Percentiles rank a stretch among this genome's conserved stretches.
Conservation (phyloP, 2,888 invertebrate genomes). For the Caenorhabditis virilis region DNA sequence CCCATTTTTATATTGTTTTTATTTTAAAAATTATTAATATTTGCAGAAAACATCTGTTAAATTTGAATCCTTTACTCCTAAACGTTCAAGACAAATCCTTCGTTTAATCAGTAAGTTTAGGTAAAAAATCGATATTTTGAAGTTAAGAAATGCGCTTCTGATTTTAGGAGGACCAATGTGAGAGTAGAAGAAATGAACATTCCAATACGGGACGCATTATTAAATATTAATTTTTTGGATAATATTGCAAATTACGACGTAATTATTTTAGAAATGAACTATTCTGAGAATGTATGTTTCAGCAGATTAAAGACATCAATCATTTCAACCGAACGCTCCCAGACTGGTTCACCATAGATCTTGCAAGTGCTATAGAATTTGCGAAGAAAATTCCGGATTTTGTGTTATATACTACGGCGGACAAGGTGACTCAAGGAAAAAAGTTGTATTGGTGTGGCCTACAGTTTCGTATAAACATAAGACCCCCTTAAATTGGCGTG, state of each 20-base stretch:
- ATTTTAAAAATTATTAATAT: no score
- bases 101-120: slow-evolving; percentile 25
- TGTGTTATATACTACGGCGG: slow-evolving; percentile 9
- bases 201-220: slow-evolving; percentile 4
- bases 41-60: slow-evolving; percentile 27
- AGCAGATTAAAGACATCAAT: slow-evolving; percentile 8
- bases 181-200: slow-evolving; percentile 10
- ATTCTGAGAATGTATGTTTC: not conserved
- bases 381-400: slow-evolving; percentile 18
- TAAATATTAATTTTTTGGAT: slow-evolving; percentile 5
- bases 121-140: no score
- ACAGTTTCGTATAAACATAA: no score
- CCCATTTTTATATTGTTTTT: no score
- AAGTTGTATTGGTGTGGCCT: no score
- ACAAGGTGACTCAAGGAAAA: no score
- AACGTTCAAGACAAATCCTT: slow-evolving; percentile 16
- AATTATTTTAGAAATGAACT: not conserved
- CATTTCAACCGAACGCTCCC: slow-evolving; percentile 19
- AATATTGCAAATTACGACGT: slow-evolving; percentile 10
- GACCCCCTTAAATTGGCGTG: no score
- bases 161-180: slow-evolving; percentile 16
- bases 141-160: no score
- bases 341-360: slow-evolving; percentile 32
- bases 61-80: slow-evolving; percentile 12
- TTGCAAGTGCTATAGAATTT: slow-evolving; percentile 25